Evolutionary conservation across 2,113 vertebrate species (phyloP).

Genomic region (Lichenostomus cassidix): DNA sequence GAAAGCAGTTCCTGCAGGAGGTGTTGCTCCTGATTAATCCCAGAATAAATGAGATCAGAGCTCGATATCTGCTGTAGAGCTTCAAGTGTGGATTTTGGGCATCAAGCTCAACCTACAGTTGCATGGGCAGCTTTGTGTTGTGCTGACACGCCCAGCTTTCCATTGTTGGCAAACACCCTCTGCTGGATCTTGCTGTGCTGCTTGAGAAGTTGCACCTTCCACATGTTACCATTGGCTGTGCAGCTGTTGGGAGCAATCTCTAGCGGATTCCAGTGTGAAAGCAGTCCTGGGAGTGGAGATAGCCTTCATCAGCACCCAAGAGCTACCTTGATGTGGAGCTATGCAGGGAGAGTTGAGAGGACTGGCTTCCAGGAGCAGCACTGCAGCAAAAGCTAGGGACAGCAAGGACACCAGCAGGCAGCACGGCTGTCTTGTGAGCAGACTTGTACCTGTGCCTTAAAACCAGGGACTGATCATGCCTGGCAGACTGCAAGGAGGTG

Average conservation of each 20-base stretch:
- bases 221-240: fast-evolving
- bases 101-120: background rate
- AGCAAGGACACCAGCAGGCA: background rate
- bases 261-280: background rate
- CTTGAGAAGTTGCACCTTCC: background rate
- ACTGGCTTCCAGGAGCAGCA: background rate
- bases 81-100: background rate
- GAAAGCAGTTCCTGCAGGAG: background rate
- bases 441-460: background rate
- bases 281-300: background rate
- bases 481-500: background rate
- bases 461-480: background rate
- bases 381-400: background rate
- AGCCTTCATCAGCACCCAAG: background rate
- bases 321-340: background rate
- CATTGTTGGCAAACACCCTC: background rate
- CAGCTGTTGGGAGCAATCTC: background rate
- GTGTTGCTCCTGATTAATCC: background rate
- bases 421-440: background rate
- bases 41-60: background rate
- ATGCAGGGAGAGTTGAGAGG: background rate
- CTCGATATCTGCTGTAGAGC: fast-evolving
- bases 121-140: background rate
- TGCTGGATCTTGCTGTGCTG: background rate
- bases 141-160: background rate